phyloP scores from a whole-genome alignment of 2,113 vertebrate species.

The Sinocyclocheilus maitianheensis region DNA sequence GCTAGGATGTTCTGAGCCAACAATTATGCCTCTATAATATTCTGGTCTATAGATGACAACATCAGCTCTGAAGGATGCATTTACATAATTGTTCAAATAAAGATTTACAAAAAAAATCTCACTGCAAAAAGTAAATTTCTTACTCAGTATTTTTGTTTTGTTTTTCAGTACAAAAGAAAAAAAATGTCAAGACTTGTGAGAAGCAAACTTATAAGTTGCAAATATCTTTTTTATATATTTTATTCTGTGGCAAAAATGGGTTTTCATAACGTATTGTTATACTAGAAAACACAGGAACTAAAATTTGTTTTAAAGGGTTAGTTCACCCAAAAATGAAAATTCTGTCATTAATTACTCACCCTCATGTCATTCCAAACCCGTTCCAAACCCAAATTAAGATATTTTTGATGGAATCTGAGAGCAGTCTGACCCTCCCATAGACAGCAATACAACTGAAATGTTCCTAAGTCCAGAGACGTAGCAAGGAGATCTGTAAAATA shows the following conservation, averaged over 20 bases:
- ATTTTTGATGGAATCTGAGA: no score
- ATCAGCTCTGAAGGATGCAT: background rate
- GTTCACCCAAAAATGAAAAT: no score
- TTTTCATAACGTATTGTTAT: background rate
- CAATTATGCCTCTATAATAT: background rate
- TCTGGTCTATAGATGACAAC: background rate
- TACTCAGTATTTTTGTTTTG: background rate
- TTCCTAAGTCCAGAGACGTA: no score
- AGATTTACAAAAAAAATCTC: background rate
- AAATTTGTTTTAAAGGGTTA: background rate
- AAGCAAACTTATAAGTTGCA: background rate
- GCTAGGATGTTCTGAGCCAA: background rate
- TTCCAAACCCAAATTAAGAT: no score
- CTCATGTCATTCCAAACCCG: no score
- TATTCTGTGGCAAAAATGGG: background rate
- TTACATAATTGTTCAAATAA: background rate
- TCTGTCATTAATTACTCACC: no score
- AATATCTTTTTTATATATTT: background rate
- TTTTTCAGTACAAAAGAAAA: background rate
- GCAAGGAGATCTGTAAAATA: no score
- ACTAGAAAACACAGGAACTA: background rate
- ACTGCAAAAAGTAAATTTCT: background rate
- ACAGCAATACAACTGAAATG: no score
- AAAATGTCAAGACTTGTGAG: no score
- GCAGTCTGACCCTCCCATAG: no score